A percentile compares a stretch with the other conserved stretches of the same genome.
Evolutionary conservation across 2,888 invertebrate species (phyloP).

Genomic region (Rhagonycha fulva): DNA sequence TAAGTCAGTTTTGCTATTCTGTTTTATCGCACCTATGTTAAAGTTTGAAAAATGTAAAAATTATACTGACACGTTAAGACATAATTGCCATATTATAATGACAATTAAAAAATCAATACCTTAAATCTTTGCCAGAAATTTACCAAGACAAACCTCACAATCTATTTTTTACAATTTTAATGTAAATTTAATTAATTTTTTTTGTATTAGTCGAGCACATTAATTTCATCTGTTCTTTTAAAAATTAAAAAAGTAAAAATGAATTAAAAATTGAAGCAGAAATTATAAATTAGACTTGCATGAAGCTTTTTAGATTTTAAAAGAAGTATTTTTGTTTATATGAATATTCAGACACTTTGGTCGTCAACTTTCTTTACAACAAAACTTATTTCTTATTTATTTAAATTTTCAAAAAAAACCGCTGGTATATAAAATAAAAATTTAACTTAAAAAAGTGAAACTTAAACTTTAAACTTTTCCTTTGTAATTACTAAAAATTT

Average conservation of each 20-base stretch:
- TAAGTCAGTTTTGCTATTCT: background rate
- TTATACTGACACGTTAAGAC: background rate
- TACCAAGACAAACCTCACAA: background rate
- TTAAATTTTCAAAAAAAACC: background rate
- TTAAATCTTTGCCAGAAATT: background rate
- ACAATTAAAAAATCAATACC: background rate
- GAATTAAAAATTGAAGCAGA: slow-evolving; percentile 18
- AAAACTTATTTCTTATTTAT: slow-evolving; percentile 1
- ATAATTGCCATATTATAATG: background rate
- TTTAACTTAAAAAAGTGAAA: background rate
- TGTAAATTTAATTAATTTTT: slow-evolving; percentile 17
- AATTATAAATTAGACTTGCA: slow-evolving; percentile 32
- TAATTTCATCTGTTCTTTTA: slow-evolving; percentile 17
- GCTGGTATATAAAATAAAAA: background rate
- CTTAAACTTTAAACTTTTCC: too few relatives aligned
- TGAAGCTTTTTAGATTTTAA: slow-evolving; percentile 21
- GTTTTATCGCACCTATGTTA: background rate
- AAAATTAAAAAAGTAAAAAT: slow-evolving; percentile 24
- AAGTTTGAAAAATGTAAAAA: background rate
- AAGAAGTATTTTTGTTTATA: slow-evolving; percentile 24
- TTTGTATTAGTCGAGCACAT: slow-evolving; percentile 2
- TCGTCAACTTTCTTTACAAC: slow-evolving; percentile 22
- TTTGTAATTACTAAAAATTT: too few relatives aligned
- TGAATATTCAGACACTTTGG: slow-evolving; percentile 27
- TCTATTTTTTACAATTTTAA: background rate